Evolutionary conservation across 2,888 invertebrate species (phyloP).

Genomic region (Sarcophaga caerulescens): DNA sequence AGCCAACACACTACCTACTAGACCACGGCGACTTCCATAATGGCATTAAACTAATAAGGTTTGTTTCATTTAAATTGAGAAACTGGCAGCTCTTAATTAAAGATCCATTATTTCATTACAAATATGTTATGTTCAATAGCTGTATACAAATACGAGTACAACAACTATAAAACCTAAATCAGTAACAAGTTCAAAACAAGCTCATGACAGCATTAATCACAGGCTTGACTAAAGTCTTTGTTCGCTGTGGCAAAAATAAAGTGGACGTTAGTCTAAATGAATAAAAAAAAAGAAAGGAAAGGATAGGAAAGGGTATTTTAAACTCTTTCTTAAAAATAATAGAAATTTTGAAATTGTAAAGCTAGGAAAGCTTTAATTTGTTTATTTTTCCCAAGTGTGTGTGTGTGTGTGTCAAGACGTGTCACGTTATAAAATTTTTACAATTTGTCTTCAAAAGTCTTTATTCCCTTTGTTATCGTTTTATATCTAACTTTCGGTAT

Average conservation of each 20-base stretch:
- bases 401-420: conserved; percentile 57
- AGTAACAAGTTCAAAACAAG: conserved; percentile 62
- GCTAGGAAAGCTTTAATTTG: background rate
- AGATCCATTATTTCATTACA: no score
- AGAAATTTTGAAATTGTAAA: no score
- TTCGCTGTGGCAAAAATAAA: background rate
- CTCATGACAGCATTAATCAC: conserved; percentile 65
- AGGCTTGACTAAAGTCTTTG: conserved; percentile 27
- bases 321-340: no score
- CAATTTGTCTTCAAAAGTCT: conserved; percentile 73
- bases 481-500: background rate
- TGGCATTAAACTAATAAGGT: no score
- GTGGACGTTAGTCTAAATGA: background rate
- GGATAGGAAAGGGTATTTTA: no score
- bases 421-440: conserved; percentile 76
- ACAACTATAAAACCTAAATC: conserved; percentile 43
- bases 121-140: background rate
- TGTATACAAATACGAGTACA: conserved; percentile 15
- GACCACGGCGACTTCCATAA: no score
- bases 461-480: background rate
- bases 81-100: no score
- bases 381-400: conserved; percentile 65
- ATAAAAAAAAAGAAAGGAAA: background rate
- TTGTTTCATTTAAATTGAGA: no score
- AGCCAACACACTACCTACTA: no score